Base-by-base conservation (phyloP, 2,797 vertebrate species). In the Tiaroga cobitis region DNA sequence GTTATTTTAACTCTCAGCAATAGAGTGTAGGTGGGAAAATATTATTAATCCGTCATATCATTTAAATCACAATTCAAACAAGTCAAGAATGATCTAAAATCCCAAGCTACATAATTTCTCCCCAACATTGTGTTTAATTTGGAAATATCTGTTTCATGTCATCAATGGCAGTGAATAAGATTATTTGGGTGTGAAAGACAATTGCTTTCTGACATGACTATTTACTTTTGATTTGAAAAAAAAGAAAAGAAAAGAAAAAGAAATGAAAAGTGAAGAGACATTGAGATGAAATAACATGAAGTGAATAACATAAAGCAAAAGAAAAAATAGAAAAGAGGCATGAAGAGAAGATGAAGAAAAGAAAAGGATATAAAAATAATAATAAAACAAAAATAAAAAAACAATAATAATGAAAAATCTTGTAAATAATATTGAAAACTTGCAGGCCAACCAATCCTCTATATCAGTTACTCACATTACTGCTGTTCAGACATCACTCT, bases 401-500 rank as follows among this genome's bases (percentile, higher is more conserved):
- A 0, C 10, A 74, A 32, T 6, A 32, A 15, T 46, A 46, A 15
- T 4, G 43, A 46, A 15, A 46, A 6, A 51, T 13, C 59, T 63
- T 61, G 56, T 61, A 86, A 90, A 88, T 83, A 82, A 74, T 91
- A 86, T 61, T 84, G 77, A 6, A 85, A 85, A 86, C 82, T 77
- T 68, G 91, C 76, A 59, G 19, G 70, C 59, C 67, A n/a, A 91
- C 92, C 90, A 49, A 88, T 88, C 89, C 39, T 80, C 73, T 86
- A 82, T 89, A 86, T 85, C 81, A 73, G 65, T 83, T 79, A 84
- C 68, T 88, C 70, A 56, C 56, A 59, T 80, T 77, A 84, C 77
- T 69, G 49, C 39, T 49, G 51, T 51, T 43, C 80, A 84, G 43
- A 75, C 26, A 24, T 24, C 18, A 41, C 73, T 63, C 39, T 63